Conservation (phyloP, 2,797 vertebrate genomes). For the Heteromormyrus szaboi region DNA sequence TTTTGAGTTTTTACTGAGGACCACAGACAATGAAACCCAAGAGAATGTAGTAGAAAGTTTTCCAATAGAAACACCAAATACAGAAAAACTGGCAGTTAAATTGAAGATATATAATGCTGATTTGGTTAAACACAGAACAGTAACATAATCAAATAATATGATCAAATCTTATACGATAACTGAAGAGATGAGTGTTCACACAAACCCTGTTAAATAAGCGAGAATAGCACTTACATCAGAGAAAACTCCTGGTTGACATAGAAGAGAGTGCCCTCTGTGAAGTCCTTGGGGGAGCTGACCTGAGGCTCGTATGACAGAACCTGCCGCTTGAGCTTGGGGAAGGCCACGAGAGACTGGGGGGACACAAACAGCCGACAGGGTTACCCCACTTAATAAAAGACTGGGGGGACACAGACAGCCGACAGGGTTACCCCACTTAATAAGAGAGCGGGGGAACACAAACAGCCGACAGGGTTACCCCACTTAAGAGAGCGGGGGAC, state of each 20-base stretch:
- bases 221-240: conserved; percentile 76
- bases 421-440: not conserved
- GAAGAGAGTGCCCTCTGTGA: conserved; percentile 93
- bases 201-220: not conserved
- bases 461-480: not conserved
- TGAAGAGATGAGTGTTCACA: not conserved
- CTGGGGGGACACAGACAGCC: not conserved
- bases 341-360: conserved; percentile 91
- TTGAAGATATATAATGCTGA: not conserved
- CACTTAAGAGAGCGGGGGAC: not conserved
- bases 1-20: conserved; percentile 90
- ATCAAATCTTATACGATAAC: not conserved
- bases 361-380: not conserved
- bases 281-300: conserved; percentile 97
- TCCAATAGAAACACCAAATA: not conserved
- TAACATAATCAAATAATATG: not conserved
- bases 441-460: not conserved
- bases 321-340: conserved; percentile 96
- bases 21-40: not conserved
- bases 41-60: not conserved
- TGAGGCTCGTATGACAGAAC: conserved; percentile 88
- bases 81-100: not conserved
- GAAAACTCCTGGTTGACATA: conserved; percentile 98
- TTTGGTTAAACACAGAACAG: not conserved
- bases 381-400: not conserved